Evolutionary conservation across 2,113 vertebrate genomes (phyloP), one percentile per base, ranked within the genome.

Genomic region (Puntigrus tetrazona): DNA sequence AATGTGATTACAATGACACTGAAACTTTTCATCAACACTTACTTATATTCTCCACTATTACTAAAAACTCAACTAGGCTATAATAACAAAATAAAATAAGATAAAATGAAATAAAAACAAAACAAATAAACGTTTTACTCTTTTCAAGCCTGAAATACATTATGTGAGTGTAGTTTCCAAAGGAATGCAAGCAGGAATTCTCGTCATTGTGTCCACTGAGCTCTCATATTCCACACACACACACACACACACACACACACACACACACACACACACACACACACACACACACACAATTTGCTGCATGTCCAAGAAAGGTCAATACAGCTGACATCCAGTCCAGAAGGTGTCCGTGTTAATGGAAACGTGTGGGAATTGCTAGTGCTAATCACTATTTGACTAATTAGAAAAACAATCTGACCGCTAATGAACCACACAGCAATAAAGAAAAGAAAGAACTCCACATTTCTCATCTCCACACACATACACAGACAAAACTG

Each of bases 111-210:
- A 45, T 2, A 7, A 31, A 45, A 74, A 34, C 10, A 34, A 55
- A 77, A 31, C 29, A 41, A 73, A 73, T 13, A 73, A 13, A 14
- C 1, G 36, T 22, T 36, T 13, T 59, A 57, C 1, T 7, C 13
- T 43, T 14, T 63, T 45, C 2, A 29, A 61, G 4, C 4, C 27
- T 69, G 31, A 78, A 31, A 3, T 45, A 27, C 3, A 29, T 73
- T 83, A 31, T 74, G 87, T 77, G 75, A 65, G 69, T 83, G 79
- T 69, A 63, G 83, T 76, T 81, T 78, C 31, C n/a, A 52, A 70
- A 83, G 79, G 74, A 87, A 85, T 85, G 87, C 31, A 80, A 76
- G 80, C 84, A 78, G 38, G 82, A 85, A 85, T 85, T 88, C 69
- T 69, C 9, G 57, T 78, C 80, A 82, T 86, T 85, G 87, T 86